Base-by-base conservation (phyloP, 2,797 vertebrate genomes). In the Scarus forsteni region DNA sequence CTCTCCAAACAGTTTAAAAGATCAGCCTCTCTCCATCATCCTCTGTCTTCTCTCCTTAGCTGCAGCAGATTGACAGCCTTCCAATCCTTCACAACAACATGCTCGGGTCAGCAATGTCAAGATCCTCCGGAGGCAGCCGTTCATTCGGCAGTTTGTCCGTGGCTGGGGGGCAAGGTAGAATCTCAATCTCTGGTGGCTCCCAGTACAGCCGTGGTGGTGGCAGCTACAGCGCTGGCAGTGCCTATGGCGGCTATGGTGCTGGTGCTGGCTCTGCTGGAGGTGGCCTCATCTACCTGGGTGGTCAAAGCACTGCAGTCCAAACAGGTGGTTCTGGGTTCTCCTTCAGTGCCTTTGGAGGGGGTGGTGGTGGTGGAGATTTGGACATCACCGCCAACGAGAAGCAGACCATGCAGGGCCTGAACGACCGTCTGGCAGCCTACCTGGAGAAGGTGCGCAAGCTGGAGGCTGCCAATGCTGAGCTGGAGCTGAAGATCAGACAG, bases 331-430 rank as follows among this genome's bases (percentile, higher is more conserved):
- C 6, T 10, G 0, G 19, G 9, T 16, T 15, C 27, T 38, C 93
- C 0, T 79, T 84, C 7, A 13, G 3, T 9, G 34, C 27, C 6
- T 35, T 8, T 9, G 92, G 87, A 1, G 67, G 61, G 0, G 91
- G 77, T 10, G 79, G 87, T 8, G 80, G 85, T 0, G 34, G 16
- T 5, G 78, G 64, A 7, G 19, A 60, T 15, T 14, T 79, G 7
- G 73, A 83, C n/a, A 18, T 85, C 44, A 64, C 81, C 0, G 14
- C 42, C 73, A 92, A 88, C 1, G 86, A 93, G 59, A 93, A 94
- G 80, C 85, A 90, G 80, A 95, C 95, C 79, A 96, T 97, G 96
- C 97, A 97, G 89, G 94, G 96, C 75, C 95, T 98, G 35, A 98
- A 98, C 0, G 95, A 96, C 63, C 96, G 96, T n/a, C 86, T 98